These are phyloP conservation scores for Hermatobates lingyangjiaoensis DNA, from an alignment of 1,140 invertebrate genomes.

Conservation along the genomic window DNA sequence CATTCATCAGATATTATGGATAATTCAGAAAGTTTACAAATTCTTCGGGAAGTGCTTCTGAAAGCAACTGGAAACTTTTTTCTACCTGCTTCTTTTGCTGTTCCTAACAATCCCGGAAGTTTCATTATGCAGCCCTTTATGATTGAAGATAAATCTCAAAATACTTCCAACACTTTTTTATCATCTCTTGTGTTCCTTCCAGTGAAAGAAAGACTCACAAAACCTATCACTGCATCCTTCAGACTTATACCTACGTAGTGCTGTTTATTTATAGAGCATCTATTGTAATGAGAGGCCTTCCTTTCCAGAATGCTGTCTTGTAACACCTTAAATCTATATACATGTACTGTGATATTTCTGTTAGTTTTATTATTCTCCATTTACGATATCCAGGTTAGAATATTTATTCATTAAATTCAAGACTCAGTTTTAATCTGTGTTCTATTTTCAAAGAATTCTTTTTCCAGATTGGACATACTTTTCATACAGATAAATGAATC, in stretches of 20 bases:
- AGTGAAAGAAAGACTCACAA: constrained; percentile 60
- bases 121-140: constrained; percentile 73
- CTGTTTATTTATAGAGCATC: constrained; percentile 1
- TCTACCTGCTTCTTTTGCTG: constrained; percentile 18
- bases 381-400: no score
- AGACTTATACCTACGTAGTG: constrained; percentile 69
- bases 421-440: no score
- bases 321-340: no score
- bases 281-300: background rate
- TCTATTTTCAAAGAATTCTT: no score
- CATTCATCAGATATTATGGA: constrained; percentile 6
- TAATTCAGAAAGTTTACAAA: constrained; percentile 5
- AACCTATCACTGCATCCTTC: constrained; percentile 69
- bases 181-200: constrained; percentile 82
- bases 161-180: constrained; percentile 37
- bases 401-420: no score
- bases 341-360: no score
- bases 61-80: constrained; percentile 11
- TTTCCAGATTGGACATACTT: no score
- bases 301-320: background rate
- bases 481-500: no score
- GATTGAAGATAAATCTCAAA: constrained; percentile 36
- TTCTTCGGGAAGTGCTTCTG: constrained; percentile 17
- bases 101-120: constrained; percentile 21
- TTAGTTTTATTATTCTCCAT: no score